Percentiles rank a stretch among this genome's conserved stretches.
phyloP scores from a whole-genome alignment of 2,113 vertebrate genomes.

The Australoheros scitulus region DNA sequence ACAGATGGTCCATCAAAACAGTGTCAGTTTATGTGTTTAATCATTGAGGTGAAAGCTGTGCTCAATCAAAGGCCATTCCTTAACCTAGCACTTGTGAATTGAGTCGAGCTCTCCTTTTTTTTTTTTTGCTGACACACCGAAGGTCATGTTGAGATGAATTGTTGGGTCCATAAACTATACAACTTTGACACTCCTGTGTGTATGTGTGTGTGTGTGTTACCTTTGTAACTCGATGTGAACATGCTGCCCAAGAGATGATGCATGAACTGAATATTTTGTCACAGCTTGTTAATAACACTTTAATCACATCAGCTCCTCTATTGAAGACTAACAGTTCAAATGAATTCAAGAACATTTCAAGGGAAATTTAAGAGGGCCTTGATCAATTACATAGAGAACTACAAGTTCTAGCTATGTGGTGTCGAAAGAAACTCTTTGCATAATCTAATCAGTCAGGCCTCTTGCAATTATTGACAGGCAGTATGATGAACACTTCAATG shows the following conservation, averaged over 20 bases:
- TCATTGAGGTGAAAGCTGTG: slow-evolving; percentile 44
- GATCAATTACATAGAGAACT: slow-evolving; percentile 31
- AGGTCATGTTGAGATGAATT: slow-evolving; percentile 35
- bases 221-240: slow-evolving; percentile 10
- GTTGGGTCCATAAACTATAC: slow-evolving; percentile 18
- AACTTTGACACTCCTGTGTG: slow-evolving; percentile 23
- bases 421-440: slow-evolving; percentile 19
- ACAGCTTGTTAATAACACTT: slow-evolving; percentile 21
- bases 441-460: slow-evolving; percentile 27
- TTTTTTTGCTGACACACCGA: slow-evolving; percentile 49
- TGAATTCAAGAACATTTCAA: slow-evolving; percentile 11
- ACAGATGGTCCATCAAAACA: slow-evolving; percentile 55
- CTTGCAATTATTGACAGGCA: slow-evolving; percentile 24
- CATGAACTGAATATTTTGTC: slow-evolving; percentile 28
- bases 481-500: slow-evolving; percentile 22
- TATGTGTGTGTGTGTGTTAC: background rate
- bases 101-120: background rate
- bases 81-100: slow-evolving; percentile 37
- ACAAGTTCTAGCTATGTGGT: background rate
- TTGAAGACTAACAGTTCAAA: slow-evolving; percentile 27
- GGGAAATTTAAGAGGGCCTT: slow-evolving; percentile 6
- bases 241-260: background rate
- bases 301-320: background rate
- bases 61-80: slow-evolving; percentile 41
- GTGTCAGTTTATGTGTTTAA: slow-evolving; percentile 53